Conservation (phyloP, 2,113 vertebrate species). For the Etheostoma spectabile region DNA sequence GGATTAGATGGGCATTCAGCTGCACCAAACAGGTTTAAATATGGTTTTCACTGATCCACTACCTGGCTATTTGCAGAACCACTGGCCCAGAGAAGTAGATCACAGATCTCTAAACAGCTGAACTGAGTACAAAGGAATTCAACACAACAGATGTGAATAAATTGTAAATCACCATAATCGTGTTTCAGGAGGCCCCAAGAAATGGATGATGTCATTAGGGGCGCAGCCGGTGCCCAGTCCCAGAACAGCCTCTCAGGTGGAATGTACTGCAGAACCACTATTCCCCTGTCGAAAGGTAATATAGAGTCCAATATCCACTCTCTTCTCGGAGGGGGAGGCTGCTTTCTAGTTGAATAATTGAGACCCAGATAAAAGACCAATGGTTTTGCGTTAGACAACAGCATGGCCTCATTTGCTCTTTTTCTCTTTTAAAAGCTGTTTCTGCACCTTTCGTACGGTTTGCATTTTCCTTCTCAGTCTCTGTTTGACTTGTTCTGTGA, state of each 20-base stretch:
- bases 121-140: constrained; percentile 71
- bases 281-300: constrained; percentile 81
- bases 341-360: constrained; percentile 84
- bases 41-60: constrained; percentile 34
- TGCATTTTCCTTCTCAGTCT: constrained; percentile 34
- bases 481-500: constrained; percentile 27
- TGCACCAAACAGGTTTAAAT: constrained; percentile 41
- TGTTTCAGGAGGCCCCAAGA: constrained; percentile 76
- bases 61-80: constrained; percentile 42
- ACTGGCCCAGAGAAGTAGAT: constrained; percentile 60
- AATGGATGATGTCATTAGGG: constrained; percentile 82
- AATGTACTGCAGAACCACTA: constrained; percentile 70
- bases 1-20: constrained; percentile 44
- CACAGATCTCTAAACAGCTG: constrained; percentile 59
- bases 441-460: constrained; percentile 33
- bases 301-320: constrained; percentile 81
- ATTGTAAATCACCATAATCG: constrained; percentile 81
- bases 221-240: constrained; percentile 75
- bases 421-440: constrained; percentile 50
- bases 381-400: constrained; percentile 75
- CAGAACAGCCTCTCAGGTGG: constrained; percentile 79
- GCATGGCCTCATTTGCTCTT: constrained; percentile 69
- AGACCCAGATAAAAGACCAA: constrained; percentile 81
- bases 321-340: constrained; percentile 69
- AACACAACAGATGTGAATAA: constrained; percentile 81